Evolutionary conservation across 2,113 vertebrate species (phyloP).

Genomic region (Tupaia tana): DNA sequence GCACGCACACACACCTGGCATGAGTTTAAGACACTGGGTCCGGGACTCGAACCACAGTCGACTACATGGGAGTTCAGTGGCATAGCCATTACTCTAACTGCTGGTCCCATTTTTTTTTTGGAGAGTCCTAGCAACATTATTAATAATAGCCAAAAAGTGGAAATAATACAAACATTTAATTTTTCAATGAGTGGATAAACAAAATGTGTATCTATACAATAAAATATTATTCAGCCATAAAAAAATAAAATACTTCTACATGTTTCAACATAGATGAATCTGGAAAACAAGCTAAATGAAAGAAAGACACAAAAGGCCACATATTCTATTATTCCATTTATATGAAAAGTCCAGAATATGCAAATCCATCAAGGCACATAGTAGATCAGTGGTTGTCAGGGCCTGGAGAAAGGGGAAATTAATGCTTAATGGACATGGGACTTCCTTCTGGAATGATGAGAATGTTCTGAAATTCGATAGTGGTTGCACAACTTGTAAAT

Average conservation of each 20-base stretch:
- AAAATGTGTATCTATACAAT: neutral
- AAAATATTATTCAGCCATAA: conserved; percentile 28
- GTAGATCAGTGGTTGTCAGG: conserved; percentile 39
- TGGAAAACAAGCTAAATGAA: conserved; percentile 41
- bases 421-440: conserved; percentile 14
- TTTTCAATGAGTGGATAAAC: neutral
- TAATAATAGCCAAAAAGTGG: conserved; percentile 5
- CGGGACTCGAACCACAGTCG: too few relatives aligned
- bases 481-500: conserved; percentile 29
- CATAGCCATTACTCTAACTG: too few relatives aligned
- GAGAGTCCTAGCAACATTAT: neutral
- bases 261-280: neutral
- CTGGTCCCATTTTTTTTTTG: too few relatives aligned
- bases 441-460: conserved; percentile 44
- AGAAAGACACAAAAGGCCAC: conserved; percentile 27
- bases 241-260: conserved; percentile 33
- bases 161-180: conserved; percentile 17
- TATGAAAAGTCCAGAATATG: conserved; percentile 37
- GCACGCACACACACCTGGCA: too few relatives aligned
- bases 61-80: too few relatives aligned
- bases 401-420: neutral
- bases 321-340: conserved; percentile 35
- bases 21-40: too few relatives aligned
- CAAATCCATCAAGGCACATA: conserved; percentile 54
- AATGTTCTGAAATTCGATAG: conserved; percentile 47